Conservation (phyloP, 30 jellyfish, hydroid and myxozoan species). For the Hydractinia symbiolongicarpus region DNA sequence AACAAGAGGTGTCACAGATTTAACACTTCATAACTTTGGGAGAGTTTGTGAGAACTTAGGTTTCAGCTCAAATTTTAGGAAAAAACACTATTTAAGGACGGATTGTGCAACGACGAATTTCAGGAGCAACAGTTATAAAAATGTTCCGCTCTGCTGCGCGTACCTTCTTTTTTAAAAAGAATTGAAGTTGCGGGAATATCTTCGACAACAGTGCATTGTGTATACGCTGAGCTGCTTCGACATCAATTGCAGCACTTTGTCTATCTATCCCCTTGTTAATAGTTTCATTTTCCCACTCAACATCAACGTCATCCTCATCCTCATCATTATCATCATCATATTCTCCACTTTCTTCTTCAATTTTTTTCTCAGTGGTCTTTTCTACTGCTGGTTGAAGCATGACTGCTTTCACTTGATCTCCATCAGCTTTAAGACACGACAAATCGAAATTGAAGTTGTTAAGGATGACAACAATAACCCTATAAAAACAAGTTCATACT, state of each 20-base stretch:
- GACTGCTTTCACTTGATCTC: neutral
- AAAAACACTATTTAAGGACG: too few species aligned
- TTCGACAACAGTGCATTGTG: slow-evolving; percentile 30
- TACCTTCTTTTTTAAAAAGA: slow-evolving; percentile 73
- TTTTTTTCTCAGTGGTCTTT: slow-evolving; percentile 4
- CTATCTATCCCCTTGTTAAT: neutral
- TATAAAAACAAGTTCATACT: slow-evolving; percentile 5
- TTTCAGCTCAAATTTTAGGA: too few species aligned
- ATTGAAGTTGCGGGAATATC: slow-evolving; percentile 76
- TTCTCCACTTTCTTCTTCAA: slow-evolving; percentile 31
- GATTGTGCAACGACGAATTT: too few species aligned
- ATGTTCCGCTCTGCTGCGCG: neutral
- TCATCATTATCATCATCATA: slow-evolving; percentile 26
- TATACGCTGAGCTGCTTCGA: slow-evolving; percentile 33
- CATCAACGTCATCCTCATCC: slow-evolving; percentile 26
- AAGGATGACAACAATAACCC: slow-evolving; percentile 65
- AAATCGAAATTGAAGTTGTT: slow-evolving; percentile 79
- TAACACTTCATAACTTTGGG: neutral
- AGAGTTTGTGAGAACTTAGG: neutral
- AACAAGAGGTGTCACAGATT: neutral
- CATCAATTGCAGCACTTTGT: neutral
- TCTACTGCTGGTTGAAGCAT: neutral
- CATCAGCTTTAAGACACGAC: neutral
- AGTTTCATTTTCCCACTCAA: neutral
- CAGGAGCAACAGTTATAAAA: too few species aligned